phyloP scores from a whole-genome alignment of 2,888 invertebrate genomes.

The Eilema griseolum region DNA sequence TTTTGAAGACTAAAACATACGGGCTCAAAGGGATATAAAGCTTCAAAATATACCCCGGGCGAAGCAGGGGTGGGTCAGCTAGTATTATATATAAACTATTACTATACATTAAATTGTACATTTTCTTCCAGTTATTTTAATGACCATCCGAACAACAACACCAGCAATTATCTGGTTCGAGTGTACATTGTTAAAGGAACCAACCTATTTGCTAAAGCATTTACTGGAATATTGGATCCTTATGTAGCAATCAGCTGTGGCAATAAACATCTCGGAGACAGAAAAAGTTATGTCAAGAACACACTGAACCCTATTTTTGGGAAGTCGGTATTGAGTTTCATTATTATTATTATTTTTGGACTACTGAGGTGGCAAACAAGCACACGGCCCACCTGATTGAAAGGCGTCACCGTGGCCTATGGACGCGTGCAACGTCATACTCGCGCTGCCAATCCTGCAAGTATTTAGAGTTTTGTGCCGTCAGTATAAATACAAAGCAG shows the following conservation, averaged over 20 bases:
- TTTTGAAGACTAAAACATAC: too few species aligned
- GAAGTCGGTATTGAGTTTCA: conserved; percentile 76
- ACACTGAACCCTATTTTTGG: conserved; percentile 95
- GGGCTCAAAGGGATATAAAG: too few species aligned
- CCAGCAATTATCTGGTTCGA: conserved; percentile 89
- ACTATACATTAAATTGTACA: neutral
- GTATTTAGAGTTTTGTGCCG: too few species aligned
- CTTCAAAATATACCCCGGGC: too few species aligned
- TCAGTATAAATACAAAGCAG: too few species aligned
- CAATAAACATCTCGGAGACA: conserved; percentile 87
- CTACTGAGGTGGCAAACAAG: too few species aligned
- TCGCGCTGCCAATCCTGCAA: too few species aligned
- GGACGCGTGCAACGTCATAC: too few species aligned
- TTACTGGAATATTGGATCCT: conserved; percentile 91
- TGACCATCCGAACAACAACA: conserved; percentile 88
- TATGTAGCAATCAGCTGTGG: conserved; percentile 91
- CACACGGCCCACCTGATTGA: too few species aligned
- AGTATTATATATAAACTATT: too few species aligned
- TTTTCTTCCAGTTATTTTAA: conserved; percentile 80
- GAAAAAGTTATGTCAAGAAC: conserved; percentile 90
- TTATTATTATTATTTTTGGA: neutral
- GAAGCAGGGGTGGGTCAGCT: too few species aligned
- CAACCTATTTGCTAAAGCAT: conserved; percentile 90
- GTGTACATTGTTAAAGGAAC: conserved; percentile 92
- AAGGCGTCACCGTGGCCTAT: too few species aligned